Conservation (phyloP, 2,113 vertebrate species). For the Chlamydotis undulata region DNA sequence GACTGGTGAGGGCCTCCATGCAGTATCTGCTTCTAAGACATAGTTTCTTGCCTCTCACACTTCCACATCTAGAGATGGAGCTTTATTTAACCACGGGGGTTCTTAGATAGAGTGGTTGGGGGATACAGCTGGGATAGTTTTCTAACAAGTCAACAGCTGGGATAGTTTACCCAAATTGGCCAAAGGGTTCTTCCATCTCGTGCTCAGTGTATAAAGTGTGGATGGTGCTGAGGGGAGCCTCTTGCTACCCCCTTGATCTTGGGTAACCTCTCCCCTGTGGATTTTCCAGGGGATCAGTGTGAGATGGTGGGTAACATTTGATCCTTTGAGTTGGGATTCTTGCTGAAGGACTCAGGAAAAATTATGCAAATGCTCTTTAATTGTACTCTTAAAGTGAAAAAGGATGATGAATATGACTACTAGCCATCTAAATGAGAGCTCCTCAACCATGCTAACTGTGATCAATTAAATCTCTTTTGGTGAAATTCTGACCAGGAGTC, state of each 20-base stretch:
- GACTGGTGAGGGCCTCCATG: not conserved
- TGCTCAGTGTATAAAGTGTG: no score
- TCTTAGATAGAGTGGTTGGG: not conserved
- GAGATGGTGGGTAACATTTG: not conserved
- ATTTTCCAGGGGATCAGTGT: not conserved
- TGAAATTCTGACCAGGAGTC: not conserved
- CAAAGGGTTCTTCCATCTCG: no score
- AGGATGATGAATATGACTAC: not conserved
- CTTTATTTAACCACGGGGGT: not conserved
- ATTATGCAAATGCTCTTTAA: not conserved
- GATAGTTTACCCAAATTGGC: no score
- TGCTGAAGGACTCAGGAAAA: not conserved
- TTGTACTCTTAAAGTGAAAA: not conserved
- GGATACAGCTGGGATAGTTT: no score
- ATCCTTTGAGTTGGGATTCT: not conserved
- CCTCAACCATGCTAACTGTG: not conserved
- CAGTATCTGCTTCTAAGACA: not conserved
- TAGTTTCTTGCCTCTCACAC: not conserved
- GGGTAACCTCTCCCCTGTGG: not conserved
- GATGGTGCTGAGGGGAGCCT: no score
- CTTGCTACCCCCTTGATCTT: not conserved
- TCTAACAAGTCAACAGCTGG: no score
- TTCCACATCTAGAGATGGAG: not conserved
- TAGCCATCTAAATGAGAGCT: not conserved
- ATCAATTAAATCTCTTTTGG: not conserved